Evolutionary conservation across 2,113 vertebrate genomes (phyloP).

Genomic region (Asarcornis scutulata): DNA sequence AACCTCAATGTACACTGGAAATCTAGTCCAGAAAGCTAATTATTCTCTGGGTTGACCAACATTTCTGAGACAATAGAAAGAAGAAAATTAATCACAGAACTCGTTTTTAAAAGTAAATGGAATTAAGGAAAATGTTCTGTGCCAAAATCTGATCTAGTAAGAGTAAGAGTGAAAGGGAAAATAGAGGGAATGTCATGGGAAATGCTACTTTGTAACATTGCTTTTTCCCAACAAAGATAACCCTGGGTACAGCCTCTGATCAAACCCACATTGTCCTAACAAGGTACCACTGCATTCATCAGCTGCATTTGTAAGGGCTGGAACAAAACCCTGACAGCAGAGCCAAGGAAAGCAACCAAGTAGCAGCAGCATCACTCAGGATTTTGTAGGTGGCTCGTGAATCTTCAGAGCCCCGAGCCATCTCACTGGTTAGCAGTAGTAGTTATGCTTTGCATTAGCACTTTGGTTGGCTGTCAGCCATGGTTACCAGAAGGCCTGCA

Average conservation of each 20-base stretch:
- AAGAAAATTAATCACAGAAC: conserved; percentile 71
- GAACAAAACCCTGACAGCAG: not conserved
- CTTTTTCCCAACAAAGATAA: not conserved
- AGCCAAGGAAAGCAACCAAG: not conserved
- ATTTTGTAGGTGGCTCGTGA: not conserved
- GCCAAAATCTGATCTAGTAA: conserved; percentile 60
- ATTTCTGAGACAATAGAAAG: conserved; percentile 63
- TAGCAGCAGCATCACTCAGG: not conserved
- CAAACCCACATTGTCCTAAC: not conserved
- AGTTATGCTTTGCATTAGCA: not conserved
- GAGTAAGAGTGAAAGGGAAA: conserved; percentile 57
- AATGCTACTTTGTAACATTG: not conserved
- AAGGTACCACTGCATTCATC: not conserved
- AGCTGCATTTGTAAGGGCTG: not conserved
- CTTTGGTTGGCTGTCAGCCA: not conserved
- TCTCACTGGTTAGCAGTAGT: not conserved
- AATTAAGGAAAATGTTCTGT: conserved; percentile 7
- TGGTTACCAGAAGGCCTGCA: not conserved
- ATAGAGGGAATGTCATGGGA: conserved; percentile 35
- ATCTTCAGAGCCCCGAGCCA: not conserved
- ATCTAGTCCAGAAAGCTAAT: conserved; percentile 37
- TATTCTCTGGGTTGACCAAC: conserved; percentile 58
- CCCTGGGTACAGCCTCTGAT: not conserved
- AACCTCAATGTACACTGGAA: not conserved
- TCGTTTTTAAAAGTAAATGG: conserved; percentile 40